Evolutionary conservation across 2,888 invertebrate genomes (phyloP), one percentile per base, ranked within the genome.

Genomic region (Scotopteryx bipunctaria): DNA sequence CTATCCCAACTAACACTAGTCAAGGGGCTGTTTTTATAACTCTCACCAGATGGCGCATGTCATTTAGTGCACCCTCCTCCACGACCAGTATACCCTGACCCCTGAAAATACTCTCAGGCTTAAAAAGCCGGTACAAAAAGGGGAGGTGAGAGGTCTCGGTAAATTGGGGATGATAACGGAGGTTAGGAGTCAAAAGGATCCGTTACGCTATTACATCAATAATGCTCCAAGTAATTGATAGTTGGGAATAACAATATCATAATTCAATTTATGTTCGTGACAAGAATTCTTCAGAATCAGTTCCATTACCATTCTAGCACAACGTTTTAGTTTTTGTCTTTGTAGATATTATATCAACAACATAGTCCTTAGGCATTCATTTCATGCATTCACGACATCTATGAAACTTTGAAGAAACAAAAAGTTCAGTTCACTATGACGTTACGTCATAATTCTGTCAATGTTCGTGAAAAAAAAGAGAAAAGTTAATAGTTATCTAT

Each of bases 111-210:
- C 61, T 55, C 23, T 50, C 43, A 54, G 35, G 11, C 44, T 51
- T 46, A 40, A 6, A 46, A 16, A 14, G 6, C 41, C 17, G 11
- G 27, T 37, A 11, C 1, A 2, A 38, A 9, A 16, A 15, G 29
- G 49, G 55, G 53, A 51, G 46, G 44, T 50, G 57, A 64, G 51
- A 64, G 73, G 33, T 71, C 71, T 53, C n/a, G 13, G 11, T 61
- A 66, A 9, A 46, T 51, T 82, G 81, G 84, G 59, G 61, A 67
- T 66, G 54, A 57, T 54, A 44, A 61, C 63, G 57, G 71, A 86
- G 87, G 86, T 86, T 85, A 85, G 81, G 76, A 85, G 86, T 85
- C 85, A 87, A 87, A 84, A 71, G 77, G 78, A 86, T 87, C 82
- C 66, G 84, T 74, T 78, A 67, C 74, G 76, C 75, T 69, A 76